Evolutionary conservation across 2,797 vertebrate species (phyloP), one percentile per base, ranked within the genome.

Genomic region (Salmo trutta): DNA sequence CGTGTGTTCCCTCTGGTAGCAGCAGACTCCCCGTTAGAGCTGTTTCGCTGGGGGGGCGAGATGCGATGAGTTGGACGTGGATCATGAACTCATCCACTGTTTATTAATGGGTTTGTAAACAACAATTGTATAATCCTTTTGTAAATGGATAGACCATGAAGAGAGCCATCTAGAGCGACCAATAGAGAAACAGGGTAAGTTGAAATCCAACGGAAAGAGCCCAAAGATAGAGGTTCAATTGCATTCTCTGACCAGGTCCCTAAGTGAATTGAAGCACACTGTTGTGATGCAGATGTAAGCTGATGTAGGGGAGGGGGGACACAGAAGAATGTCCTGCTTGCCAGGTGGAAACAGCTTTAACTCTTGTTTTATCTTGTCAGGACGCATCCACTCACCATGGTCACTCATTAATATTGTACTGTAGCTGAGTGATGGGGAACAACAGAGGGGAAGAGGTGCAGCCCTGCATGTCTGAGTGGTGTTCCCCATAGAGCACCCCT

Each of bases 361-460:
- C 77, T 79, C 77, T 31, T 77, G 81, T 88, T 90, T 88, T 86
- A 88, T 84, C 84, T 82, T 90, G 90, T 89, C 91, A 91, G 75
- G 79, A 75, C 82, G 80, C 81, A 91, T 91, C 84, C 84, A 78
- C 72, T 91, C 83, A 75, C 75, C 76, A 62, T 31, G 71, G 47
- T 71, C 72, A 80, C 81, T 80, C 88, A 86, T 87, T 81, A 89
- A 86, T 89, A 81, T 67, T 84, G 75, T 89, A 81, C 65, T 84
- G 74, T 74, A 77, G 59, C 65, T 76, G 75, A 80, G 68, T 84
- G 80, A 71, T 79, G 62, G 66, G 54, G 65, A 56, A 80, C 82
- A 87, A 84, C 84, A 80, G 67, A 74, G 67, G 41, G 27, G 14
- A 51, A 41, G 31, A 54, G 54, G 65, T 51, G 65, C 27, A 66